Evolutionary conservation across 1,140 invertebrate species (phyloP), one percentile per base, ranked within the genome.

Genomic region (Lordiphosa stackelbergi): DNA sequence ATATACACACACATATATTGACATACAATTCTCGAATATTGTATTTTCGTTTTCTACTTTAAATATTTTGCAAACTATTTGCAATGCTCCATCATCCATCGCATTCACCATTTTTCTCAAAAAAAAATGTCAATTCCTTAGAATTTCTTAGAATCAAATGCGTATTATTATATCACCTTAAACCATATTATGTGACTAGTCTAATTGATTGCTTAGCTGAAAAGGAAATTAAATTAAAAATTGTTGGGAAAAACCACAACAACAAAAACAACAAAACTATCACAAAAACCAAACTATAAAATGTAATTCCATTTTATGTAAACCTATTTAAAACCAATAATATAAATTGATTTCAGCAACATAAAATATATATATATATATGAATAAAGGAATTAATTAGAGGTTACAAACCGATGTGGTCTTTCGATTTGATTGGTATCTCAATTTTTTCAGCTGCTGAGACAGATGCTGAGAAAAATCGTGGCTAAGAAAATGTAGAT

Each of bases 141-240:
- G 75, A 83, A 81, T 81, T 81, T 81, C 77, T 81, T 83, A 72
- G 75, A 83, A 81, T 75, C 77, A 83, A 81, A 83, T 64, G 68
- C 63, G 77, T 81, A 78, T 69, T 62, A 65, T 43, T 51, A 69
- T 68, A 70, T 72, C 62, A 77, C 59, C 69, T 81, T 81, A 83
- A 81, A 83, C 75, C 75, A 83, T 81, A 81, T 81, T 83, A 81
- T 81, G 75, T 81, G 72, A 83, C 66, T 81, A 81, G 77, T 75
- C 75, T 68, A 79, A 74, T 74, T 62, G 51, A 75, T 69, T 78
- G 73, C 69, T 69, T 84, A 70, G 73, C 78, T 69, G 73, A 31
- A 31, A 28, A 28, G 3, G 19, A 28, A 28, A 28, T 6, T 42
- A 69, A 62, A 64, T 48, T 58, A 75, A 71, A 61, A 31, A 73